Base-by-base conservation (phyloP, 64 coral and sea anemone genomes). In the Astreopora myriophthalma region DNA sequence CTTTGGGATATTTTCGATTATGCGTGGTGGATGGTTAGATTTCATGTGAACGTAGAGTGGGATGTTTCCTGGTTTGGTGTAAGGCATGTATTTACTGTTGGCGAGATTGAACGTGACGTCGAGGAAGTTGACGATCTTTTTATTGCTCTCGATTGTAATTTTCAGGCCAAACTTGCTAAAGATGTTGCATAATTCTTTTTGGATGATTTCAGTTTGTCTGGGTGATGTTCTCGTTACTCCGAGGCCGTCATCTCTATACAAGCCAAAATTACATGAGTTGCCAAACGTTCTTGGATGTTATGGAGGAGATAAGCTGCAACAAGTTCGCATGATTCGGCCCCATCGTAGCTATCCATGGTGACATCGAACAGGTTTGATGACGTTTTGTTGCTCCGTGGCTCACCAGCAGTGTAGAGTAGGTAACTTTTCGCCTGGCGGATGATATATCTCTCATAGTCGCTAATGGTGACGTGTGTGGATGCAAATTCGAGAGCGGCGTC, bases 101-200 rank as follows among this genome's bases (percentile, higher is more conserved):
- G n/a, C n/a, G n/a, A n/a, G n/a, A n/a, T n/a, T n/a, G n/a, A n/a
- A n/a, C n/a, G n/a, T 84, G 26, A 84, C 80, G 20, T 84, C 49
- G n/a, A 86, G 52, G 82, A 86, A 69, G 82, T 86, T 86, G 30
- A 86, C 82, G 63, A 42, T 69, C 67, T 86, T 86, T 69, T 86
- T 46, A 58, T 86, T 84, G 80, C 49, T 26, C 62, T 84, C 80
- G 48, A 83, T 83, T 27, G 79, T 83, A 33, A 61, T 83, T 69
- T 67, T 86, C 6, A 86, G 82, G 40, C 39, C 85, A 49, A 49
- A 22, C 2, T 52, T 74, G 64, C 85, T 48, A 37, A 87, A 87
- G 29, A 71, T 87, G 31, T 42, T 72, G 25, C 85, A 87, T 8
- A 87, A 34, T 26, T 44, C 44, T 52, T 87, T 71, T n/a, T 87